Conservation (phyloP, 2,888 invertebrate genomes). For the Deilephila porcellus region DNA sequence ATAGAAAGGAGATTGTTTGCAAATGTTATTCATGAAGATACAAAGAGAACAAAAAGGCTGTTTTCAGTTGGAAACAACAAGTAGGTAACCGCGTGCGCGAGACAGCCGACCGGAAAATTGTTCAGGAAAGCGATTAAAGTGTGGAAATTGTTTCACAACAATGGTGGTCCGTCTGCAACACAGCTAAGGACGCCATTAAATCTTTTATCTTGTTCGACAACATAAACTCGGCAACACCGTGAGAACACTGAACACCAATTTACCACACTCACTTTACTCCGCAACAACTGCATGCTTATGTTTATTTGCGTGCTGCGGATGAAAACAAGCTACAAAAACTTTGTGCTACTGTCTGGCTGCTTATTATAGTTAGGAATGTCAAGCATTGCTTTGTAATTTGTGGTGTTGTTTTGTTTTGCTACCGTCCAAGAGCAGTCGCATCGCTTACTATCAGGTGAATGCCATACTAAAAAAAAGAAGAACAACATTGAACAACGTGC, state of each 20-base stretch:
- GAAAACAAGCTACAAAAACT: too few species aligned
- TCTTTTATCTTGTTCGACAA: constrained; percentile 54
- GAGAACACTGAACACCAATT: neutral
- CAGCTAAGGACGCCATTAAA: constrained; percentile 57
- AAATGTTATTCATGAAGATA: constrained; percentile 49
- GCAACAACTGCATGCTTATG: neutral
- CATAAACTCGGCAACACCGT: constrained; percentile 31
- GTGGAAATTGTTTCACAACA: constrained; percentile 68
- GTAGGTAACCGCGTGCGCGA: constrained; percentile 53
- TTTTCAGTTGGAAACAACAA: constrained; percentile 55
- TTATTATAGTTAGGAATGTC: too few species aligned
- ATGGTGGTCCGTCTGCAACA: constrained; percentile 54
- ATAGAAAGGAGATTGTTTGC: constrained; percentile 39
- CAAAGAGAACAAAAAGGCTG: constrained; percentile 50
- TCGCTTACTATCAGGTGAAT: too few species aligned
- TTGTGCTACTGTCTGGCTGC: neutral
- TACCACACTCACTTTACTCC: constrained; percentile 3
- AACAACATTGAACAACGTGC: too few species aligned
- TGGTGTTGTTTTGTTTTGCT: too few species aligned
- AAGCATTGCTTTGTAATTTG: too few species aligned
- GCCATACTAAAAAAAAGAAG: too few species aligned
- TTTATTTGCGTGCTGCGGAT: neutral
- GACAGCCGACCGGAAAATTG: constrained; percentile 63
- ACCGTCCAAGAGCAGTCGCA: too few species aligned
- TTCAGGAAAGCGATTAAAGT: constrained; percentile 65